These are phyloP conservation scores for Tenthredo scrophulariae DNA, from an alignment of 2,888 invertebrate species.

Conservation along the genomic window DNA sequence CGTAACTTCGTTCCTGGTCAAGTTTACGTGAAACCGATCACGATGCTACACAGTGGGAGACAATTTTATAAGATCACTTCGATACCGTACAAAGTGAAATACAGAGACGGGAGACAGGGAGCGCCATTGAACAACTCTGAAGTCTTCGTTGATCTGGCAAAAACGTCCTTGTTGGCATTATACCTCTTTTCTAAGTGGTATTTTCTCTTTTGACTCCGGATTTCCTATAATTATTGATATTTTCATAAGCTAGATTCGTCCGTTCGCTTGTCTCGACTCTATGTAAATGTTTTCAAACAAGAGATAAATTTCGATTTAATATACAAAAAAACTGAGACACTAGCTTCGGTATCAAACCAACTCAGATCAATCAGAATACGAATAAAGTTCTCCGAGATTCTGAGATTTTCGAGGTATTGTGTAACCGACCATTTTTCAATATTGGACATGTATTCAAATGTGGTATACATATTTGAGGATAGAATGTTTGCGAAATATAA, in stretches of 20 bases:
- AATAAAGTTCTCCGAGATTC: too few relatives aligned
- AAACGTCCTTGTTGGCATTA: background rate
- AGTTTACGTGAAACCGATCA: conserved; percentile 19
- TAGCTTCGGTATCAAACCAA: too few relatives aligned
- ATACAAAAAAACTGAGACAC: background rate
- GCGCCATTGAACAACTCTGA: conserved; percentile 11
- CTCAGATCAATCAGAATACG: too few relatives aligned
- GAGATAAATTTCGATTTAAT: background rate
- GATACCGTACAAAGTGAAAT: conserved; percentile 29
- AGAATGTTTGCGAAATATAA: background rate
- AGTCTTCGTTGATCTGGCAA: background rate
- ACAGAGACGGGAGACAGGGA: background rate
- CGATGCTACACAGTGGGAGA: background rate
- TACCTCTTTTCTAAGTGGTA: background rate
- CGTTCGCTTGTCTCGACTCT: background rate
- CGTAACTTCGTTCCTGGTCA: background rate
- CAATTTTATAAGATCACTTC: conserved; percentile 24
- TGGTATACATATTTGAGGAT: background rate
- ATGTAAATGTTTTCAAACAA: background rate
- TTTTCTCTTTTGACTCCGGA: background rate
- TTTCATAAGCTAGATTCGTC: background rate
- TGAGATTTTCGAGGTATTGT: too few relatives aligned
- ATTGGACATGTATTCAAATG: too few relatives aligned
- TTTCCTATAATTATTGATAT: background rate
- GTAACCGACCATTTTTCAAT: too few relatives aligned